Percentiles rank a stretch among this genome's conserved stretches.
These are phyloP conservation scores for Danio albolineatus DNA, from an alignment of 2,797 vertebrate genomes.

Conservation along the genomic window DNA sequence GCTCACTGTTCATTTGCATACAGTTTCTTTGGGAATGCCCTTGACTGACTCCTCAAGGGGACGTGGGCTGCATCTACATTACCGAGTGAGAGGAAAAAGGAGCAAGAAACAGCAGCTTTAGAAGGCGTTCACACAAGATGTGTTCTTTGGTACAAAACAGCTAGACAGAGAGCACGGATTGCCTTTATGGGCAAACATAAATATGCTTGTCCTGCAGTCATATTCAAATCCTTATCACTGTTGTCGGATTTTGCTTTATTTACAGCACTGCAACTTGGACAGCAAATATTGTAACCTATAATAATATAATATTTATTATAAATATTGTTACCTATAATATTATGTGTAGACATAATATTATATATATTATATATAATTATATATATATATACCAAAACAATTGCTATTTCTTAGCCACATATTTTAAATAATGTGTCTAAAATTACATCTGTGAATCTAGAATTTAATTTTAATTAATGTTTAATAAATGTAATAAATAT, in stretches of 20 bases:
- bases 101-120: neutral
- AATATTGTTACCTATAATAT: too few species aligned
- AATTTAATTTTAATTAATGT: too few species aligned
- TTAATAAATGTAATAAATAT: too few species aligned
- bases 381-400: too few species aligned
- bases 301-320: too few species aligned
- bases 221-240: neutral
- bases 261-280: neutral
- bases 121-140: neutral
- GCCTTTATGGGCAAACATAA: neutral
- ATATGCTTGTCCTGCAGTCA: neutral
- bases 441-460: too few species aligned
- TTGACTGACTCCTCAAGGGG: constrained; percentile 77
- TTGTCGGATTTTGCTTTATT: neutral
- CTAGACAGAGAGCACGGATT: neutral
- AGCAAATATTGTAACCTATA: neutral
- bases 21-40: constrained; percentile 83
- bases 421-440: too few species aligned
- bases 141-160: neutral
- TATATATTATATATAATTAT: too few species aligned
- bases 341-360: too few species aligned
- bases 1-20: constrained; percentile 76
- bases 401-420: too few species aligned
- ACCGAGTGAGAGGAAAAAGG: constrained; percentile 11
- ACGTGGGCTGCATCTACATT: constrained; percentile 72